phyloP scores from a whole-genome alignment of 2,888 invertebrate genomes.

The Pegoplata infirma region DNA sequence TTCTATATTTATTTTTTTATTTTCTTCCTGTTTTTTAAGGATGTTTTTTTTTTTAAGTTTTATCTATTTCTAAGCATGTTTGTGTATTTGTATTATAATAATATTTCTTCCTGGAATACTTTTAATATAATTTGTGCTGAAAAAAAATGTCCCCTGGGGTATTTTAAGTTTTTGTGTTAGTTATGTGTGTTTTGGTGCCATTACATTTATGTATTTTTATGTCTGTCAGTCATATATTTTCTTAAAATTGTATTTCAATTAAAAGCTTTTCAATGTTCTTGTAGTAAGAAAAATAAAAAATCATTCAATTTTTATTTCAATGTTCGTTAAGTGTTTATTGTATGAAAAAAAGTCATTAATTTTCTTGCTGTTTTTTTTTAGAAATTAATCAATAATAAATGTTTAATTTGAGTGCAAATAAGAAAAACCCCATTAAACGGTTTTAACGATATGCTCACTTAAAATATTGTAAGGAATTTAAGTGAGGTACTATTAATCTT shows the following conservation, averaged over 20 bases:
- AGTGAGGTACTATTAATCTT: too few relatives aligned
- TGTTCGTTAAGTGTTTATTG: conserved; percentile 1
- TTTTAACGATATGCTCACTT: too few relatives aligned
- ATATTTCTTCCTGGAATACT: background rate
- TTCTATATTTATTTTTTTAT: background rate
- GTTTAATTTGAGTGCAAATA: background rate
- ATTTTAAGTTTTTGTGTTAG: too few relatives aligned
- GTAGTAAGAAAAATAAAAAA: background rate
- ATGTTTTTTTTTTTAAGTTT: background rate
- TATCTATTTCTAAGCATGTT: conserved; percentile 1
- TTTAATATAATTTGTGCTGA: background rate
- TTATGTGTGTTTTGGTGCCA: too few relatives aligned
- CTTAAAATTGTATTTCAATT: conserved; percentile 2
- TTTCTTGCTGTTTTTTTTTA: background rate
- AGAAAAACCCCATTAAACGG: background rate
- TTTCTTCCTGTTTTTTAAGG: background rate
- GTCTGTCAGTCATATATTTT: background rate
- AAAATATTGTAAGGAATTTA: too few relatives aligned
- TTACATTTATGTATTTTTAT: background rate
- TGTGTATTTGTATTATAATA: background rate
- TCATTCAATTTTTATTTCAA: background rate
- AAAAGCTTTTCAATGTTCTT: conserved; percentile 29
- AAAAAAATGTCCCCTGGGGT: background rate
- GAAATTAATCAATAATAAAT: background rate
- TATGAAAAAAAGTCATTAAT: background rate